Percentiles rank a stretch among this genome's conserved stretches.
Evolutionary conservation across 2,113 vertebrate genomes (phyloP).

Genomic region (Saguinus imperator): DNA sequence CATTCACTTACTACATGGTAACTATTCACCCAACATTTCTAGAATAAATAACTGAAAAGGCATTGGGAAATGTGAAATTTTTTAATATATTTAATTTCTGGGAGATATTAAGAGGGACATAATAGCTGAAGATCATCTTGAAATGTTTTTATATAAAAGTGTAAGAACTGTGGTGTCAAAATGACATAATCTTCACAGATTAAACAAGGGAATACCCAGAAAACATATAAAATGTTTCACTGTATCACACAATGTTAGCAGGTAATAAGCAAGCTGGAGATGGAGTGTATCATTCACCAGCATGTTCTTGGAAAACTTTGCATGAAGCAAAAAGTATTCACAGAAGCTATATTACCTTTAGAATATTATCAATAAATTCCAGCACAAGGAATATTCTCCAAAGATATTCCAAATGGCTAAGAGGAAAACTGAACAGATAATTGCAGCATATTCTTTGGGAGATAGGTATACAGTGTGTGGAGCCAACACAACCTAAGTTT

Average conservation of each 20-base stretch:
- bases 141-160: neutral
- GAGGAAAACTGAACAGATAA: neutral
- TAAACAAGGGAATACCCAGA: neutral
- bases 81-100: neutral
- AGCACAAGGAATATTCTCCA: neutral
- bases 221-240: neutral
- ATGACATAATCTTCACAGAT: neutral
- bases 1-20: neutral
- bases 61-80: neutral
- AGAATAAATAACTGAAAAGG: neutral
- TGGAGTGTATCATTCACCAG: neutral
- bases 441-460: neutral
- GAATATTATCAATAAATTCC: neutral
- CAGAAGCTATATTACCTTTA: neutral
- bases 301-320: neutral
- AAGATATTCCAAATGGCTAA: neutral
- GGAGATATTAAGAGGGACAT: neutral
- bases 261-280: neutral
- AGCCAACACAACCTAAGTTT: neutral
- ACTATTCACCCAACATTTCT: neutral
- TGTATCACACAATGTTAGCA: neutral
- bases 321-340: neutral
- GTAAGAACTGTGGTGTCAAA: neutral
- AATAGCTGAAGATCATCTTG: neutral
- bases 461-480: accelerated